Conservation (phyloP, 2,113 vertebrate genomes). For the Hiodon alosoides region DNA sequence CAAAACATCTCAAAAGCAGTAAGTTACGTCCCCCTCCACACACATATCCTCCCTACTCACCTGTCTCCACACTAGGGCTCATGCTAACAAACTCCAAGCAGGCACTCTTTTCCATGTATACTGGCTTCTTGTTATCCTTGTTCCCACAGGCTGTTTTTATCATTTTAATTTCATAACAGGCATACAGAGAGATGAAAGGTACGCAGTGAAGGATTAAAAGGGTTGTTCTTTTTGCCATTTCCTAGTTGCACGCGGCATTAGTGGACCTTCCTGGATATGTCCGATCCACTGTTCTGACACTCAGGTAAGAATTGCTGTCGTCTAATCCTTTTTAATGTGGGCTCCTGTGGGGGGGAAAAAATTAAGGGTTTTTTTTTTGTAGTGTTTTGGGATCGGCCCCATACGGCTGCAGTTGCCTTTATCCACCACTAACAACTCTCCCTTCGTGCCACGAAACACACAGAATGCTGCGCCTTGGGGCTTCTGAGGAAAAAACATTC, state of each 20-base stretch:
- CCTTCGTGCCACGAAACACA: no score
- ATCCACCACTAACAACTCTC: no score
- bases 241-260: conserved; percentile 44
- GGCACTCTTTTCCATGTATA: no score
- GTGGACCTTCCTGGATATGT: conserved; percentile 34
- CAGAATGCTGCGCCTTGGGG: no score
- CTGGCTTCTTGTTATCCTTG: no score
- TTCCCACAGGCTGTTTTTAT: no score
- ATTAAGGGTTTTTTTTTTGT: background rate
- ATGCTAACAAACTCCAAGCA: no score
- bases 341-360: background rate
- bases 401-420: background rate
- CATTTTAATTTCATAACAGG: no score
- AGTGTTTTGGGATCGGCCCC: background rate
- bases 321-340: background rate
- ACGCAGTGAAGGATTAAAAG: background rate
- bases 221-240: background rate
- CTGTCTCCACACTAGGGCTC: no score
- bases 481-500: no score
- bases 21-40: conserved; percentile 5
- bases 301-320: conserved; percentile 46
- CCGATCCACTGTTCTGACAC: conserved; percentile 42
- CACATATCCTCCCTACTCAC: no score
- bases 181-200: background rate
- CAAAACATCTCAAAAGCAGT: conserved; percentile 39